Evolutionary conservation across 2,797 vertebrate species (phyloP).

Genomic region (Rhadinocentrus ornatus): DNA sequence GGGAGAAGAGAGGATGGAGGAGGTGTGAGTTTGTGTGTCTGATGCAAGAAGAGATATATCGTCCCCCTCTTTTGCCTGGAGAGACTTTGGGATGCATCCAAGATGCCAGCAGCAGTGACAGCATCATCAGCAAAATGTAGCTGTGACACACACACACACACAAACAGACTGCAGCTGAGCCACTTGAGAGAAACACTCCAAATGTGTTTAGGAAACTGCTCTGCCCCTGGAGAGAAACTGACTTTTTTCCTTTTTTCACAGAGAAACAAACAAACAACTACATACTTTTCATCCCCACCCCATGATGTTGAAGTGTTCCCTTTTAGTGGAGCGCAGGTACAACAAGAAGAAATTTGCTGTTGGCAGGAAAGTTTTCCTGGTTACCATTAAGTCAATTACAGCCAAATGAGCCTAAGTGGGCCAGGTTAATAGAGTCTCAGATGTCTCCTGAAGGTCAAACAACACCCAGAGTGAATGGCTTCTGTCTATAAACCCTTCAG

Average conservation of each 20-base stretch:
- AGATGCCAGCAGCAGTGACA: conserved; percentile 77
- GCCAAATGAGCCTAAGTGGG: conserved; percentile 65
- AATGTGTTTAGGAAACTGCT: conserved; percentile 79
- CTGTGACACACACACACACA: conserved; percentile 44
- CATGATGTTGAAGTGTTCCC: conserved; percentile 34
- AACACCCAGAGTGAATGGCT: conserved; percentile 31
- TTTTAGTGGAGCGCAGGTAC: conserved; percentile 27
- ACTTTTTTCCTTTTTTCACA: conserved; percentile 54
- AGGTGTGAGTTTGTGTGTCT: conserved; percentile 33
- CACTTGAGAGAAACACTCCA: conserved; percentile 77
- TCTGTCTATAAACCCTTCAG: conserved; percentile 58
- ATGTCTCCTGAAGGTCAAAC: conserved; percentile 71
- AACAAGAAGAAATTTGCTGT: conserved; percentile 41
- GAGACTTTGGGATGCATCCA: conserved; percentile 72
- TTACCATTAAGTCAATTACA: conserved; percentile 68
- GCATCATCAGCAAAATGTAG: conserved; percentile 80
- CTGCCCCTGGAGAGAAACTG: conserved; percentile 65
- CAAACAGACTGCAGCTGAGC: conserved; percentile 66
- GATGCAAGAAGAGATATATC: conserved; percentile 69
- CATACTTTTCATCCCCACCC: conserved; percentile 50
- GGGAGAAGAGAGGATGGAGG: conserved; percentile 50
- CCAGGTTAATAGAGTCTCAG: conserved; percentile 66
- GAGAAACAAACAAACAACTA: conserved; percentile 68
- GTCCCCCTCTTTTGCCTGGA: conserved; percentile 65
- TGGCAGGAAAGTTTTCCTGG: conserved; percentile 50